Evolutionary conservation across 2,797 vertebrate species (phyloP), one percentile per base, ranked within the genome.

Genomic region (Chrysocyon brachyurus): DNA sequence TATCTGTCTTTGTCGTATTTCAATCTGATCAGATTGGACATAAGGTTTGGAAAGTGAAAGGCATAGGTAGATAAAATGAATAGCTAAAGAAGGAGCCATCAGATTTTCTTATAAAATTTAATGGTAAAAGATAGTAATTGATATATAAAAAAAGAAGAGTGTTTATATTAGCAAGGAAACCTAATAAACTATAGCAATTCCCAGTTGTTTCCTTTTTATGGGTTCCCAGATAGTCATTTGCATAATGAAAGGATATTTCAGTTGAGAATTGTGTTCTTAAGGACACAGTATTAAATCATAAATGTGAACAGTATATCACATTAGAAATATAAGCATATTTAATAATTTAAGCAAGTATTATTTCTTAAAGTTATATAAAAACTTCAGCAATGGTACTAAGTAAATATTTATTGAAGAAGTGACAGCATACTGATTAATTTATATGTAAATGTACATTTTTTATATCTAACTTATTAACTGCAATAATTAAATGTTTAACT

Each of bases 351-450:
- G 26, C 14, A 89, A 86, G 4, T 79, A 91, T 21, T 85, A 77
- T 73, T 93, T 91, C 28, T 90, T 75, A 88, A 77, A 66, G 49
- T 40, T 87, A 79, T 24, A 22, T 77, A 82, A 75, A 82, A 96
- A 90, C 73, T 94, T 92, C 86, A 57, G 12, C 22, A 83, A 9
- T 82, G 21, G 3, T 57, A 83, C 78, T 85, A 88, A 85, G 33
- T 81, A 70, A 94, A 66, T 91, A 82, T 73, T 95, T 90, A 40
- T 70, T 89, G 54, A 94, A 79, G 54, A 77, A 93, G 85, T 85
- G 26, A 59, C 31, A 56, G 4, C 46, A 63, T 89, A 57, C 28
- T 61, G 64, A 82, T 86, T 90, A 87, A 77, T 93, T 64, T 83
- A 56, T 89, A 59, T 73, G 14, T 8, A 85, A 85, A 2, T 21